Evolutionary conservation across 2,888 invertebrate species (phyloP), one percentile per base, ranked within the genome.

Genomic region (Macaria liturata): DNA sequence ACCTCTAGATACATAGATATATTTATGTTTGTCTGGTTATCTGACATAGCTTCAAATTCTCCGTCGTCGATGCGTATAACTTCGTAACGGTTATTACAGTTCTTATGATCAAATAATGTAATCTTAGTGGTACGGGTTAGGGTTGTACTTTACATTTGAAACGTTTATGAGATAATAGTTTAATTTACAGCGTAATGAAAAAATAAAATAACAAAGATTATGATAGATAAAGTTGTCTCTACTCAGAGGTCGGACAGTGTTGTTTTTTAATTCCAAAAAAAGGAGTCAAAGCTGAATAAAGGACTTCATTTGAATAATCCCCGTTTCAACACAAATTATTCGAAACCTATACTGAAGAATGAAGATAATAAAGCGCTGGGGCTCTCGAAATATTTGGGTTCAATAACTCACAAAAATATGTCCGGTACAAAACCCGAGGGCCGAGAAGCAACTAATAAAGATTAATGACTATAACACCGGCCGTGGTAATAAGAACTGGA

Each of bases 401-500:
- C 57, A 49, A 65, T 52, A 61, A 61, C 42, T 57, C 57, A 56
- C 47, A 59, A 49, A 51, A 49, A 64, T 57, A 61, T 58, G 47
- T 54, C 52, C 54, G 32, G 59, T 65, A 61, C 59, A 45, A 57
- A 61, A 56, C 54, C 51, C 31, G 46, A 68, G 60, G 70, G 66
- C 64, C 57, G 63, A 65, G 56, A 71, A 66, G 57, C 62, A 67
- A 70, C 70, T 74, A 77, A 81, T 81, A 77, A 74, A 81, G 79
- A 84, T 78, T 76, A 78, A 83, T 78, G 70, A 71, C 66, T 57
- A 67, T 65, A 64, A 67, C 70, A 75, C 60, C 69, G 68, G 65
- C 61, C 66, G 64, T 62, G 67, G 71, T 80, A 76, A 78, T 76
- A 80, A 76, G 66, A 71, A 67, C 61, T 64, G 63, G 67, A 70